Base-by-base conservation (phyloP, 2,113 vertebrate species). In the Opisthocomus hoazin region DNA sequence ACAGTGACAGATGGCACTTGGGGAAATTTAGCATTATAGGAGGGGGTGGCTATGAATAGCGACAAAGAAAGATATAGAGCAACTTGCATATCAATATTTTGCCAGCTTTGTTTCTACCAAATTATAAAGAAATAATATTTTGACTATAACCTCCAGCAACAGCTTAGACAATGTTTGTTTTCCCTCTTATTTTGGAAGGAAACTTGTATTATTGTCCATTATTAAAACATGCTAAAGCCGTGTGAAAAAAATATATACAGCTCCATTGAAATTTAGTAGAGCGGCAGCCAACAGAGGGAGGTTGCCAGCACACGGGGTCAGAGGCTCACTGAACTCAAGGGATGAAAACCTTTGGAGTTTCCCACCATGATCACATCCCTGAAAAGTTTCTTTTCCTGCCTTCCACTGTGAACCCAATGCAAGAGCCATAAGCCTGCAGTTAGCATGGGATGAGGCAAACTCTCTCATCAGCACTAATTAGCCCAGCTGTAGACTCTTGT, bases 11-110 rank as follows among this genome's bases (percentile, higher is more conserved):
- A 97, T 96, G 94, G 93, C 84, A 95, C 61, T 81, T 73, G 41
- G 65, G 77, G 57, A 95, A 84, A 84, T 91, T 58, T 54, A 95
- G 65, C 74, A 82, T 87, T 93, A 87, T 37, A 30, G 57, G 69
- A 82, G 65, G 69, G n/a, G 77, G 36, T 89, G 84, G 77, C 36
- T 87, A 82, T 53, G 87, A 92, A 93, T 94, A 91, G 90, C 41
- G 61, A 92, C 93, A 94, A 94, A 87, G 74, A 92, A 58, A 92
- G 84, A 93, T 56, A 82, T 50, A 85, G 90, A 96, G 34, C 51
- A 95, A 94, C 91, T 60, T 51, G 43, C 84, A 87, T 85, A 87
- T 91, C 95, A 96, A 89, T 95, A 96, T 96, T 96, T 96, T 91
- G 81, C 87, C 87, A 96, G 69, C 69, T 93, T 95, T 94, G 34